Evolutionary conservation across 2,113 vertebrate species (phyloP).

Genomic region (Erythrocercus mccallii): DNA sequence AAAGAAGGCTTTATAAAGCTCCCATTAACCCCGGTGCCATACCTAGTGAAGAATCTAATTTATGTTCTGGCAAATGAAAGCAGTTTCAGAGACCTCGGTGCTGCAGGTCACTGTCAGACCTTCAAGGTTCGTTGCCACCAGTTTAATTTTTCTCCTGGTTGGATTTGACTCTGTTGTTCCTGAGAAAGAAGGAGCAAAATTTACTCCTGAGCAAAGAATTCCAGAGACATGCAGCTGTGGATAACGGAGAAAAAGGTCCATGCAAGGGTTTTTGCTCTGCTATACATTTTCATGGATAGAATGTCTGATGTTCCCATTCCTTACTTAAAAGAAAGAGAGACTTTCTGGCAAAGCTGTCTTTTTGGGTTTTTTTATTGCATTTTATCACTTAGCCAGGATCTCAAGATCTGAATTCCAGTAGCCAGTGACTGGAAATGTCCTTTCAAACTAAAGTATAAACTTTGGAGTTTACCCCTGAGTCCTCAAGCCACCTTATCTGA

Average conservation of each 20-base stretch:
- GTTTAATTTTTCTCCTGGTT: conserved; percentile 59
- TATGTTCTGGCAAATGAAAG: conserved; percentile 62
- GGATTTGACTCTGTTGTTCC: not conserved
- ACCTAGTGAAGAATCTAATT: conserved; percentile 59
- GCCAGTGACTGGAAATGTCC: not conserved
- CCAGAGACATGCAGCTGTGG: not conserved
- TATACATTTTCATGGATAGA: not conserved
- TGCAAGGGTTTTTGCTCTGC: not conserved
- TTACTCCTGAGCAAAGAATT: not conserved
- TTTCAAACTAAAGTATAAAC: conserved; percentile 47
- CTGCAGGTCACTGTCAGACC: conserved; percentile 58
- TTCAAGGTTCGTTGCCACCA: conserved; percentile 53
- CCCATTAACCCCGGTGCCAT: conserved; percentile 21
- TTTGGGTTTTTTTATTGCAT: not conserved
- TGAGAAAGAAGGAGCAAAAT: not conserved
- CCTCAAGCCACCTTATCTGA: conserved; percentile 2
- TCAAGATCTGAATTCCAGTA: conserved; percentile 19
- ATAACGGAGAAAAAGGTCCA: not conserved
- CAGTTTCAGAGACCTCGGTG: conserved; percentile 11
- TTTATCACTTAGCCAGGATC: conserved; percentile 12
- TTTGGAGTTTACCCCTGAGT: conserved; percentile 44
- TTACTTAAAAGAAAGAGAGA: not conserved
- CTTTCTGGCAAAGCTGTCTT: not conserved
- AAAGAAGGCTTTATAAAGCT: conserved; percentile 56
- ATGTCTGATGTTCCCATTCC: not conserved